Conservation (phyloP, 2,888 invertebrate genomes). For the Mylabris sibirica region DNA sequence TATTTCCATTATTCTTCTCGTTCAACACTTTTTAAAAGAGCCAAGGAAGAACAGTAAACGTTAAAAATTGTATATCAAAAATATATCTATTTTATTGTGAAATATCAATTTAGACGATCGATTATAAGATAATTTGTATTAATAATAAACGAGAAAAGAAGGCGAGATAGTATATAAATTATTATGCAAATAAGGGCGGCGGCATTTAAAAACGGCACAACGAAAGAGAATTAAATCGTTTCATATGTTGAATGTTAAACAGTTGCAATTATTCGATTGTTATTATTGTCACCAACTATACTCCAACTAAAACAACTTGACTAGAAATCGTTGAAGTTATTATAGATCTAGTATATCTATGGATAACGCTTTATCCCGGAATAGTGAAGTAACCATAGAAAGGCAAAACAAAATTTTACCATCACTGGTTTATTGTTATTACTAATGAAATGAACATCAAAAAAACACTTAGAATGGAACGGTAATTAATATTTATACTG, state of each 20-base stretch:
- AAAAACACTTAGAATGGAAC: too few relatives aligned
- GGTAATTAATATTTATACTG: too few relatives aligned
- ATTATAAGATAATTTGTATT: not conserved
- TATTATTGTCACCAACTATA: not conserved
- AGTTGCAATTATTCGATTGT: constrained; percentile 4
- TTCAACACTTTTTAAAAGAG: not conserved
- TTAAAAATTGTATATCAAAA: constrained; percentile 31
- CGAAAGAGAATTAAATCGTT: constrained; percentile 1
- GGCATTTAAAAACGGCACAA: constrained; percentile 1
- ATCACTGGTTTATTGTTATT: too few relatives aligned
- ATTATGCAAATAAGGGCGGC: constrained; percentile 4
- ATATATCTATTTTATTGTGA: not conserved
- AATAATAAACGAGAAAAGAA: not conserved
- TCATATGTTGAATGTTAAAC: constrained; percentile 3
- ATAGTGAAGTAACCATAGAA: too few relatives aligned
- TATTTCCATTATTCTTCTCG: constrained; percentile 45
- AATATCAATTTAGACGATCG: not conserved
- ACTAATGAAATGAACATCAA: too few relatives aligned
- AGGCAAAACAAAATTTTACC: too few relatives aligned
- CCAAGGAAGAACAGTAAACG: constrained; percentile 39
- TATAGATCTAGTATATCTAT: too few relatives aligned
- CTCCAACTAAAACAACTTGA: not conserved
- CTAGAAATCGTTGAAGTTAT: too few relatives aligned
- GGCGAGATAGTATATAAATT: not conserved
- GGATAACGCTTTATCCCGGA: too few relatives aligned